A percentile compares a stretch with the other conserved stretches of the same genome.
Evolutionary conservation across 2,797 vertebrate species (phyloP).

Genomic region (Argentina silus): DNA sequence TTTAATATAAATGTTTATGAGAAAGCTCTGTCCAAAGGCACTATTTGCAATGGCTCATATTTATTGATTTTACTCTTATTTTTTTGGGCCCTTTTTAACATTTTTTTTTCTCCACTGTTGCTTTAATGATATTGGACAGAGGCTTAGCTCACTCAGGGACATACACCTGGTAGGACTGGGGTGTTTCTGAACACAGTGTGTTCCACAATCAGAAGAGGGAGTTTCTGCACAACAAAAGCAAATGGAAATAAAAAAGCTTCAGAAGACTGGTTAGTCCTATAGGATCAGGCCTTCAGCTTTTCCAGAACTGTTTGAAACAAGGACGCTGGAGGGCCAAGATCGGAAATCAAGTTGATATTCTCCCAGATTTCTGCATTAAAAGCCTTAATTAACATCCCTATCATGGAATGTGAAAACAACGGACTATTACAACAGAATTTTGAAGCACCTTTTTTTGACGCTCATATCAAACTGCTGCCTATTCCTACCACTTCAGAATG

Average conservation of each 20-base stretch:
- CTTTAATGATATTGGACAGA: conserved; percentile 25
- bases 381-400: conserved; percentile 40
- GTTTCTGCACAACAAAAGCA: conserved; percentile 11
- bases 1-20: conserved; percentile 43
- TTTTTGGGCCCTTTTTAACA: not conserved
- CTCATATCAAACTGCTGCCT: conserved; percentile 35
- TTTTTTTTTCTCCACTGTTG: not conserved
- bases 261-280: not conserved
- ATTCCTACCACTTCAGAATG: conserved; percentile 40
- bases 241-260: not conserved
- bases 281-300: not conserved
- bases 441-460: conserved; percentile 17
- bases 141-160: conserved; percentile 57
- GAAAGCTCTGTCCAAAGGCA: conserved; percentile 52
- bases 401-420: conserved; percentile 25
- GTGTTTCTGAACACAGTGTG: conserved; percentile 48
- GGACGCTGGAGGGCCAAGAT: not conserved
- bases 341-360: not conserved
- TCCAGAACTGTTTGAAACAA: not conserved
- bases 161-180: conserved; percentile 44
- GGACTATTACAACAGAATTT: conserved; percentile 22
- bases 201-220: conserved; percentile 24
- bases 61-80: conserved; percentile 32
- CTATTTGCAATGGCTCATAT: conserved; percentile 51
- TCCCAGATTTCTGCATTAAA: conserved; percentile 10